Evolutionary conservation across 2,888 invertebrate species (phyloP).

Genomic region (Acleris cristana): DNA sequence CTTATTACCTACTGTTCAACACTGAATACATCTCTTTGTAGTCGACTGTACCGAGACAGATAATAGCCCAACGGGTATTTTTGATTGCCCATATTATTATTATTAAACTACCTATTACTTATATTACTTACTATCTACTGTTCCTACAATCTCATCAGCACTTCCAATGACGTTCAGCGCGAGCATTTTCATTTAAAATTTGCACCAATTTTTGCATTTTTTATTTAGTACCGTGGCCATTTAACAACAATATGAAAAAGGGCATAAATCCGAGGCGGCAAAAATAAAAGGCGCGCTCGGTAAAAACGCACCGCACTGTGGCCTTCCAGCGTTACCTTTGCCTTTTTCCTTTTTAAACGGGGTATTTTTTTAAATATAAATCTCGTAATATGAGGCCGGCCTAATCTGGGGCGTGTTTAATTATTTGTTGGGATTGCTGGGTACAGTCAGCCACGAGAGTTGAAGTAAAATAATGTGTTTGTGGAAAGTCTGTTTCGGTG

Average conservation of each 20-base stretch:
- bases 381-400: constrained; percentile 20
- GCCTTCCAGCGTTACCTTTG: constrained; percentile 19
- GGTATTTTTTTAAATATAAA: constrained; percentile 24
- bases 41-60: too few relatives aligned
- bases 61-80: too few relatives aligned
- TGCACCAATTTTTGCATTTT: too few relatives aligned
- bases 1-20: too few relatives aligned
- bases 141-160: too few relatives aligned
- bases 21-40: too few relatives aligned
- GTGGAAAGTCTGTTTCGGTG: background rate
- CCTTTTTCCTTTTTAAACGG: constrained; percentile 23
- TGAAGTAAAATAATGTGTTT: background rate
- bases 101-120: too few relatives aligned
- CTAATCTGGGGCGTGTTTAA: constrained; percentile 32
- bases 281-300: constrained; percentile 21
- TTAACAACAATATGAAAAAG: constrained; percentile 32
- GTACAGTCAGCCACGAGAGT: constrained; percentile 3
- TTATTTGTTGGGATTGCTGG: constrained; percentile 30
- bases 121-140: too few relatives aligned
- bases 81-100: too few relatives aligned
- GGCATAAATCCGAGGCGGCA: constrained; percentile 17
- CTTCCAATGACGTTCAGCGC: background rate
- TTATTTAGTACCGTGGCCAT: constrained; percentile 17
- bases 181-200: constrained; percentile 10
- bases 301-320: constrained; percentile 25